phyloP scores from a whole-genome alignment of 2,113 vertebrate genomes.

The Mellivora capensis region DNA sequence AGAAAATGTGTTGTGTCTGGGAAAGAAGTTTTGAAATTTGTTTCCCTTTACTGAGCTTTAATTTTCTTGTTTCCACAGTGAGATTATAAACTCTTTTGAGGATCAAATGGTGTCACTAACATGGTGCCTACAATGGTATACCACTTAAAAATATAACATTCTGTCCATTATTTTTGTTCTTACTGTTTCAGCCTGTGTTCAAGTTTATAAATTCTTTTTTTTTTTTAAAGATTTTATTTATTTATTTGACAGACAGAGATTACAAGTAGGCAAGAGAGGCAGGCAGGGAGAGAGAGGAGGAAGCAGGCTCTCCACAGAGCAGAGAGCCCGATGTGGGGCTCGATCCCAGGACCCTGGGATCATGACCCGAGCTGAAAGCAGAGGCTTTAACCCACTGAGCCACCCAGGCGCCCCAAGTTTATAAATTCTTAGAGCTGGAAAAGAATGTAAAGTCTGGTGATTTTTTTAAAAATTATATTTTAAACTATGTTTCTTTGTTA shows the following conservation, averaged over 20 bases:
- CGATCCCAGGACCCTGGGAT: too few relatives aligned
- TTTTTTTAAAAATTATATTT: background rate
- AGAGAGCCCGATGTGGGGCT: too few relatives aligned
- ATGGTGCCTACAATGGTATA: background rate
- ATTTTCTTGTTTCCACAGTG: background rate
- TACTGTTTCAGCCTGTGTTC: background rate
- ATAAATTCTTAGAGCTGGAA: background rate
- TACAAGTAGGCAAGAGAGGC: too few relatives aligned
- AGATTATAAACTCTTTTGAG: background rate
- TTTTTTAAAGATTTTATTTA: too few relatives aligned
- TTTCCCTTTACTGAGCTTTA: background rate
- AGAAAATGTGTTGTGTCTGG: background rate
- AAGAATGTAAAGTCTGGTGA: background rate
- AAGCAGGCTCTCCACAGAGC: too few relatives aligned
- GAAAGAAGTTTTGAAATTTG: background rate
- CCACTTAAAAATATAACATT: background rate
- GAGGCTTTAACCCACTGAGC: too few relatives aligned
- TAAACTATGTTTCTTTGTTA: background rate
- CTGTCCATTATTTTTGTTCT: background rate
- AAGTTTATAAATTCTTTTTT: background rate
- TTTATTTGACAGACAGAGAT: too few relatives aligned
- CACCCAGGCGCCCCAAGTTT: too few relatives aligned
- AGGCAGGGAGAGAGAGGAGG: too few relatives aligned
- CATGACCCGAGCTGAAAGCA: too few relatives aligned
- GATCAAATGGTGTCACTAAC: background rate